Conservation (phyloP, 2,888 invertebrate genomes). For the Lasioglossum malachurum region DNA sequence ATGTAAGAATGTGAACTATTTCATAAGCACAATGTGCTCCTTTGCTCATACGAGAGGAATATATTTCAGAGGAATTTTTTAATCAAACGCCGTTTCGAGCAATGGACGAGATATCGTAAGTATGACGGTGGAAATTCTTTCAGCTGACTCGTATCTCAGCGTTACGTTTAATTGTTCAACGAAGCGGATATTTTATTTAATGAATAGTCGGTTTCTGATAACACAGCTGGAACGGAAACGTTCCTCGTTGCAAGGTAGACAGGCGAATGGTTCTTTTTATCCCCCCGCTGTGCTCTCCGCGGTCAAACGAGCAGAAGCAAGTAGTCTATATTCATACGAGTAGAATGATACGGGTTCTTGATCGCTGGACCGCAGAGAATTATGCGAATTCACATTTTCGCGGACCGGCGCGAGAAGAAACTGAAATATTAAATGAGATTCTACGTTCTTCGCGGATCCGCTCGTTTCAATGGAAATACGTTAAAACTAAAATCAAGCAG, state of each 20-base stretch:
- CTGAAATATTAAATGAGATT: not conserved
- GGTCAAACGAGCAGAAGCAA: not conserved
- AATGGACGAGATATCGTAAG: not conserved
- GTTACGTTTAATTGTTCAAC: not conserved
- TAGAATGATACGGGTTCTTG: not conserved
- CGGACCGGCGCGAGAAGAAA: not conserved
- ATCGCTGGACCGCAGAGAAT: not conserved
- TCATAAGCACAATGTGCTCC: conserved; percentile 45
- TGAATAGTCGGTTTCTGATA: not conserved
- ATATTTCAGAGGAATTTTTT: conserved; percentile 51
- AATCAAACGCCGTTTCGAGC: conserved; percentile 38
- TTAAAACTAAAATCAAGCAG: not conserved
- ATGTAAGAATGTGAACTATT: conserved; percentile 54
- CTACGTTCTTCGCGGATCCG: not conserved
- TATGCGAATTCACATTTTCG: not conserved
- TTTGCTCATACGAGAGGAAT: conserved; percentile 25
- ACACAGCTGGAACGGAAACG: not conserved
- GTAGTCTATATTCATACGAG: not conserved
- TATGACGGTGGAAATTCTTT: conserved; percentile 15
- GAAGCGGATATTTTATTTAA: not conserved
- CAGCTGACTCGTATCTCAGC: not conserved
- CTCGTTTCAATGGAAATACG: not conserved
- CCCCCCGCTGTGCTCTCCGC: not conserved
- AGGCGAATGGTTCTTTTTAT: not conserved
- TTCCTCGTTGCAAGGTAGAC: not conserved